Conservation (phyloP, 1,140 invertebrate genomes). For the Eumeta japonica region DNA sequence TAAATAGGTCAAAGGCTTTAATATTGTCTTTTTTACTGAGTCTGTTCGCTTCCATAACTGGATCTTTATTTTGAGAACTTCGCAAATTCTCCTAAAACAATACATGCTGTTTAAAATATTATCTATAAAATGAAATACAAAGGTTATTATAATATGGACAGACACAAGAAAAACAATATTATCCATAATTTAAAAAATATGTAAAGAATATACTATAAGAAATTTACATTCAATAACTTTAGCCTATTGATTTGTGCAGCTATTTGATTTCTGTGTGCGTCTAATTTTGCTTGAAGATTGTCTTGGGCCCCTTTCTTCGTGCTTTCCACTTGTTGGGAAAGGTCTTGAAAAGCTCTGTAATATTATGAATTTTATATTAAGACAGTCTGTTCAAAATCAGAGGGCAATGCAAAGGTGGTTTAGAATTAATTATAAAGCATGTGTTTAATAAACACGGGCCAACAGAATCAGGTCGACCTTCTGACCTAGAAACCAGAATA, state of each 20-base stretch:
- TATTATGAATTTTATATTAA: neutral
- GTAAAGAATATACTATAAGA: neutral
- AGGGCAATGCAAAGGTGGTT: neutral
- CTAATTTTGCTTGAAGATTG: slow-evolving; percentile 52
- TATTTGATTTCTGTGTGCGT: slow-evolving; percentile 56
- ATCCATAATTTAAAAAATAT: neutral
- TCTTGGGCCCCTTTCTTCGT: slow-evolving; percentile 31
- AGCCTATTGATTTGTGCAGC: slow-evolving; percentile 61
- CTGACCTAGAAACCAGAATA: too few relatives aligned
- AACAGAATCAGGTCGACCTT: too few relatives aligned
- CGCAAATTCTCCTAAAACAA: too few relatives aligned
- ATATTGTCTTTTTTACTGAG: slow-evolving; percentile 19
- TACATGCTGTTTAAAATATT: too few relatives aligned
- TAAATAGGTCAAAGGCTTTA: slow-evolving; percentile 54
- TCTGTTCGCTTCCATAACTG: slow-evolving; percentile 13
- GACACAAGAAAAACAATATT: neutral
- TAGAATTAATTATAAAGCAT: too few relatives aligned
- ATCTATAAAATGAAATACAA: too few relatives aligned
- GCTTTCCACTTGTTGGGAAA: slow-evolving; percentile 31
- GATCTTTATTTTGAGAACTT: too few relatives aligned
- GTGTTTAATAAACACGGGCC: too few relatives aligned
- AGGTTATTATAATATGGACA: too few relatives aligned
- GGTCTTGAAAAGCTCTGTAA: slow-evolving; percentile 43
- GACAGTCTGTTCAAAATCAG: neutral
- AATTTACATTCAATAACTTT: slow-evolving; percentile 58